Base-by-base conservation (phyloP, 2,113 vertebrate species). In the Macquaria australasica region DNA sequence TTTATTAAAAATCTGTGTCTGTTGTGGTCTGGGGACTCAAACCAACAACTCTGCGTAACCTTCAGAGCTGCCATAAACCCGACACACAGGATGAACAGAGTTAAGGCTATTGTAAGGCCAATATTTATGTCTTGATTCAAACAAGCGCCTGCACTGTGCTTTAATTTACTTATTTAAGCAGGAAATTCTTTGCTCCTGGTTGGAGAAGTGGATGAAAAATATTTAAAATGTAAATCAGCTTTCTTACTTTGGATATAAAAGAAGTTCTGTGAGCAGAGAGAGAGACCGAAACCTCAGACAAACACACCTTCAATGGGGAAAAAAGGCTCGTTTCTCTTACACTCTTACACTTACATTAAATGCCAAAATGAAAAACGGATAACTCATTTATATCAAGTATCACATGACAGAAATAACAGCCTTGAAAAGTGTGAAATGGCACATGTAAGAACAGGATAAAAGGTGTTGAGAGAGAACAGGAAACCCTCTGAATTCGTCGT, bases 181-280 rank as follows among this genome's bases (percentile, higher is more conserved):
- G 76, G 69, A 84, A 84, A 59, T 20, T 23, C 31, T 63, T 50
- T 21, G 2, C 59, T 28, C 31, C 63, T 6, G n/a, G 37, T 15
- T 16, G 75, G 23, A 39, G 9, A 53, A 11, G 6, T 55, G 50
- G 28, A 58, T 41, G 23, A 73, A 6, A 75, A 63, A 76, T 63
- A 76, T 76, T 76, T 51, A 28, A 21, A 11, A 39, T 48, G 51
- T 74, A 37, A 76, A 39, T 63, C 43, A 76, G 20, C 1, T 50
- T 63, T 18, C 14, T 59, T 67, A 15, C 81, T 55, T 9, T 34
- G 56, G 64, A 25, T 34, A 50, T 66, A 73, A 58, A 56, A 25
- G 59, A 31, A 2, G 39, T 18, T 50, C 50, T 78, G 82, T 81
- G 66, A n/a, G 18, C 50, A 28, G 37, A 58, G 39, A 39, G 64